Evolutionary conservation across 1,140 invertebrate genomes (phyloP).

Genomic region (Meloidogyne hapla): DNA sequence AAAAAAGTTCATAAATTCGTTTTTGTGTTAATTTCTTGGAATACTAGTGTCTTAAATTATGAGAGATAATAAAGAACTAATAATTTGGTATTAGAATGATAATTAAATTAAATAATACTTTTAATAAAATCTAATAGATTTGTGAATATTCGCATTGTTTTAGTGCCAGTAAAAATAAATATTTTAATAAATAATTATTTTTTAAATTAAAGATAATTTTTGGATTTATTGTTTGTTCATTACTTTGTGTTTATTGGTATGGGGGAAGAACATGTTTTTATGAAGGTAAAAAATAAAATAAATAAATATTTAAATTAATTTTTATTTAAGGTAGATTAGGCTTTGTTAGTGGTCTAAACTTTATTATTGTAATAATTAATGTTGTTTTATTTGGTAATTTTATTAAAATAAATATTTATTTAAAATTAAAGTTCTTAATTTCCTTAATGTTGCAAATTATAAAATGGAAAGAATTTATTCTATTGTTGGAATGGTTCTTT

Average conservation of each 20-base stretch:
- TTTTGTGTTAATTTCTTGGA: no score
- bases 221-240: slow-evolving; percentile 58
- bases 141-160: no score
- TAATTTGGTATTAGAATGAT: no score
- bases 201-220: slow-evolving; percentile 31
- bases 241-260: slow-evolving; percentile 53
- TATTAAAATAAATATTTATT: neutral
- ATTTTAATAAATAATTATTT: no score
- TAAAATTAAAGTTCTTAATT: slow-evolving; percentile 50
- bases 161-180: no score
- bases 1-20: no score
- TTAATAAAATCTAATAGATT: no score
- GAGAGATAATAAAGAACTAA: no score
- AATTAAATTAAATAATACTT: neutral
- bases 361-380: slow-evolving; percentile 58
- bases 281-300: slow-evolving; percentile 33
- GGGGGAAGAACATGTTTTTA: slow-evolving; percentile 53
- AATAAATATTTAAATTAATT: neutral
- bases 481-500: slow-evolving; percentile 52
- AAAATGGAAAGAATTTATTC: slow-evolving; percentile 60
- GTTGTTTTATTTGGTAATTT: slow-evolving; percentile 49
- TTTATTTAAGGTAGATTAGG: slow-evolving; percentile 45
- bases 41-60: no score
- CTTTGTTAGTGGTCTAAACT: slow-evolving; percentile 54
- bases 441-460: slow-evolving; percentile 50